Conservation (phyloP, 2,113 vertebrate genomes). For the Onychostruthus taczanowskii region DNA sequence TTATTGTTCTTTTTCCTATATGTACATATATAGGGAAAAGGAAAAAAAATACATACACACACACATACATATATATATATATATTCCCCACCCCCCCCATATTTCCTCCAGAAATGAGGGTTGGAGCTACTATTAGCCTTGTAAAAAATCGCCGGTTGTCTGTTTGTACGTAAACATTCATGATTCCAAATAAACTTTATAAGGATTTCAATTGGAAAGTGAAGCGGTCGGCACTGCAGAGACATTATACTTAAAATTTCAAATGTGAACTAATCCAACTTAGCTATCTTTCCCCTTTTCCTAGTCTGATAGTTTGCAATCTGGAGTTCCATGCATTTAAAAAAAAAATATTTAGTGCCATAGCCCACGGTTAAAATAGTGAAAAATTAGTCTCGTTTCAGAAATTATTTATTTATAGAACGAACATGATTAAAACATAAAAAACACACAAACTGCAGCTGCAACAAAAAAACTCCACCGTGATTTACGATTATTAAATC, state of each 20-base stretch:
- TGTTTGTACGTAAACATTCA: conserved; percentile 47
- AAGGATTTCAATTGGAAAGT: conserved; percentile 40
- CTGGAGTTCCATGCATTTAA: conserved; percentile 33
- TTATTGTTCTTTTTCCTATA: background rate
- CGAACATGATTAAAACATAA: conserved; percentile 77
- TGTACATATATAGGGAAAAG: background rate
- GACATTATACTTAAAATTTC: background rate
- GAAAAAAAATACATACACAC: background rate
- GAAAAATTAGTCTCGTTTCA: conserved; percentile 78
- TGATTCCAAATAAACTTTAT: conserved; percentile 59
- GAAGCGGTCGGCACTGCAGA: background rate
- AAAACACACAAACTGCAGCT: conserved; percentile 76
- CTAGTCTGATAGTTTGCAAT: conserved; percentile 47
- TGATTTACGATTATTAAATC: conserved; percentile 84
- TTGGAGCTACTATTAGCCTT: background rate
- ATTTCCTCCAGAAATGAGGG: background rate
- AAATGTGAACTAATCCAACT: conserved; percentile 49
- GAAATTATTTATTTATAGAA: conserved; percentile 82
- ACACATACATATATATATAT: background rate
- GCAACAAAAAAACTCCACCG: conserved; percentile 68
- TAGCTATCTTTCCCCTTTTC: background rate
- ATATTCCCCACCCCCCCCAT: background rate
- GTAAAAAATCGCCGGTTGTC: conserved; percentile 22
- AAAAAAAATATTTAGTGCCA: conserved; percentile 57
- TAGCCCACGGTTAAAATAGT: conserved; percentile 75